Evolutionary conservation across 2,888 invertebrate species (phyloP), one percentile per base, ranked within the genome.

Genomic region (Ramazzottius varieornatus): DNA sequence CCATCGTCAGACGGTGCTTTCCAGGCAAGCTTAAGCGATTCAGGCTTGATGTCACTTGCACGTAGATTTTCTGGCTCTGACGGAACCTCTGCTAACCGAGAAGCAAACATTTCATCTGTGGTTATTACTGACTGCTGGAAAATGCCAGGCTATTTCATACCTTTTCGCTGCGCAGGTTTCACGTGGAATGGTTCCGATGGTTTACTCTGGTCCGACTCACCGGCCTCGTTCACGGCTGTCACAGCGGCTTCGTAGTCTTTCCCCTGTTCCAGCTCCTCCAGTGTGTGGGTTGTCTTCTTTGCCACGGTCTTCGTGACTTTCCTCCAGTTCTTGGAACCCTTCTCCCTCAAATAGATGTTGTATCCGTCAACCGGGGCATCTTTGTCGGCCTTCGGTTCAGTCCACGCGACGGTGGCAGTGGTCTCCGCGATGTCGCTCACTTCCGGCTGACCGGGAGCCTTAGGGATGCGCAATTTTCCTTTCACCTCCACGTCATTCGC

Each of bases 211-310:
- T 67, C 65, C 16, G 65, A 33, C 13, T 13, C 32, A 4, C 68
- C 68, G 33, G 67, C 71, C 33, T 73, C 73, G 67, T 77, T 76
- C 68, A 74, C 73, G 16, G 76, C 76, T 2, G 73, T 70, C 2
- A 76, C 73, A 32, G 75, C 67, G 72, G 75, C 75, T 68, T 70
- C 72, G 68, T 76, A 76, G 66, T 74, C 72, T 66, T 72, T 72
- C 46, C 73, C 73, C 67, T 76, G 76, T 24, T 72, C 69, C 29
- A 76, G 71, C 68, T 74, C 74, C 66, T 72, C 71, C 33, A 75
- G 73, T 46, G 71, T 33, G n/a, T 29, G 33, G 32, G 8, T 64
- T 8, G 33, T 64, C 8, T 4, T 32, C 29, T 64, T 33, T 4
- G 32, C 16, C 16, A 33, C 2, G 20, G 33, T 33, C 24, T 64